Evolutionary conservation across 2,888 invertebrate genomes (phyloP).

Genomic region (Tetragnatha montana): DNA sequence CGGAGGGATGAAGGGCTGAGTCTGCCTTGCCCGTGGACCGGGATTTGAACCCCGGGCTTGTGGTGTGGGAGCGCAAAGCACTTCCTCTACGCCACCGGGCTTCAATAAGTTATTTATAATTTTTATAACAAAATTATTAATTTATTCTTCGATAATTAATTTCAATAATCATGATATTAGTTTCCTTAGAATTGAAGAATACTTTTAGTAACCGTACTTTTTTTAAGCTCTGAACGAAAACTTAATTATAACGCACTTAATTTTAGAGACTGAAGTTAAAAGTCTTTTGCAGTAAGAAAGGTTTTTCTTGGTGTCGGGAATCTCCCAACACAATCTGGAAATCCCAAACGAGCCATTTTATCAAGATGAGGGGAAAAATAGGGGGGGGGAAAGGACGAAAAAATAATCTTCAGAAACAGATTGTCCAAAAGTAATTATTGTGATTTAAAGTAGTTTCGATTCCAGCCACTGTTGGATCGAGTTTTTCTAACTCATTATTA

Average conservation of each 20-base stretch:
- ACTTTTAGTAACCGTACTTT: neutral
- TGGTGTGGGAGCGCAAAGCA: no score
- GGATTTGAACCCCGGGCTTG: no score
- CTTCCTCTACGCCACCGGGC: no score
- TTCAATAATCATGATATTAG: neutral
- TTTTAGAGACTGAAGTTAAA: neutral
- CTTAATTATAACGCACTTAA: neutral
- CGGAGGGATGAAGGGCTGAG: no score
- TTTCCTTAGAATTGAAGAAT: neutral
- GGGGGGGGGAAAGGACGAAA: neutral
- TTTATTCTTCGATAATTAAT: neutral
- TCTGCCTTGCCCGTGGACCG: no score
- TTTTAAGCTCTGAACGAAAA: neutral
- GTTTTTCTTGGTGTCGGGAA: neutral
- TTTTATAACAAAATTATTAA: no score
- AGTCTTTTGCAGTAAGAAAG: no score
- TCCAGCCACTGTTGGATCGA: neutral
- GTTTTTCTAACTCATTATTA: neutral
- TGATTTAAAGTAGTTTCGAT: slow-evolving; percentile 18
- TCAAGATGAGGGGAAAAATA: neutral
- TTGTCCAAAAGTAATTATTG: slow-evolving; percentile 3
- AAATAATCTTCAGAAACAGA: neutral
- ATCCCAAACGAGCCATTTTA: neutral
- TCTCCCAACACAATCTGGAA: neutral
- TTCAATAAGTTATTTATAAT: no score